Evolutionary conservation across 2,888 invertebrate species (phyloP), one percentile per base, ranked within the genome.

Genomic region (Hirtodrosophila duncani): DNA sequence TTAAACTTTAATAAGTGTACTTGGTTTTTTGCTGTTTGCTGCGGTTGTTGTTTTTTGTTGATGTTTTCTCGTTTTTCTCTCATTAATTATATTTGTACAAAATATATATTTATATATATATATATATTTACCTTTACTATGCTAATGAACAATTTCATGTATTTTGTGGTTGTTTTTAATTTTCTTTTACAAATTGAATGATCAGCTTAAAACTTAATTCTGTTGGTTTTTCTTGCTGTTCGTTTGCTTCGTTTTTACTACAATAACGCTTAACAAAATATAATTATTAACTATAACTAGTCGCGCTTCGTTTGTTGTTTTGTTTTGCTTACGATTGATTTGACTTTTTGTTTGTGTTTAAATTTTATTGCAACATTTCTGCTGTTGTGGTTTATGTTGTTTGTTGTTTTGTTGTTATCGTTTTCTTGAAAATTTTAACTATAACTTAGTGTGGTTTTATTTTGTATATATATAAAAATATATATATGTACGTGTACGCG

Each of bases 181-280:
- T 27, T 39, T 21, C 17, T 50, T 29, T 56, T 38, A 27, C 16
- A 26, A 24, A 33, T 41, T 39, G 48, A 51, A 29, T 45, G 37
- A 48, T 44, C 51, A 46, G 75, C 81, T 74, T 80, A 66, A 65
- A 60, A 80, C 52, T 63, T 70, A 74, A 57, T 74, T 74, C 29
- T 55, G 55, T 57, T 56, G 42, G 44, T 52, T 51, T 61, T 56
- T 20, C 34, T 24, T 56, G 23, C 34, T 24, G 39, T 56, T 58
- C 46, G 31, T 49, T 63, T 60, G 59, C 49, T 65, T 67, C 45
- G 13, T 61, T 66, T 59, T 60, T 46, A 59, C 62, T 71, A 72
- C 48, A 77, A 72, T 80, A 72, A 72, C 78, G 71, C 78, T 83
- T 63, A 81, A 71, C 77, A 83, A 83, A 83, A 83, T 83, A 80